A percentile compares a stretch with the other conserved stretches of the same genome.
Evolutionary conservation across 1,140 invertebrate species (phyloP).

Genomic region (Rhysida immarginata): DNA sequence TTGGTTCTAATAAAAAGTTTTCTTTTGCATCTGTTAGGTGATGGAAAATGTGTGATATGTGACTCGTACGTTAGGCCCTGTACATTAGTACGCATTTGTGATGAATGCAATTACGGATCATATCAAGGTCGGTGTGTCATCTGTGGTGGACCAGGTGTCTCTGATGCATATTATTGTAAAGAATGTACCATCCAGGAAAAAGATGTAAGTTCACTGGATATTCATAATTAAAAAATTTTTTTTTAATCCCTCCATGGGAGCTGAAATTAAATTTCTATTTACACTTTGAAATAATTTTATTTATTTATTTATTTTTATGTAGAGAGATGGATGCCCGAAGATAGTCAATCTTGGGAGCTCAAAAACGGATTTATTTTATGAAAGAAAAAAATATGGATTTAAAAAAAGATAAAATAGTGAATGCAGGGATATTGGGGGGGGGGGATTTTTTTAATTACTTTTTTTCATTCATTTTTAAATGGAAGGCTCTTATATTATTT

Average conservation of each 20-base stretch:
- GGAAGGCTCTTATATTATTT: too few relatives aligned
- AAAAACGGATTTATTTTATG: constrained; percentile 98
- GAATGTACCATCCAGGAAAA: constrained; percentile 99
- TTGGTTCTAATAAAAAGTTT: too few relatives aligned
- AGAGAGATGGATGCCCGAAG: constrained; percentile 95
- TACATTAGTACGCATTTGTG: constrained; percentile 94
- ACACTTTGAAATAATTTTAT: too few relatives aligned
- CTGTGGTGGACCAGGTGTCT: constrained; percentile 96
- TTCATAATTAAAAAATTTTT: background rate
- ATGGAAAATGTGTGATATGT: constrained; percentile 99
- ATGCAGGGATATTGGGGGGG: too few relatives aligned
- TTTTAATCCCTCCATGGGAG: too few relatives aligned
- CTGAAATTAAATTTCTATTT: too few relatives aligned
- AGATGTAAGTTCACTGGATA: constrained; percentile 53
- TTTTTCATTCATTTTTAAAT: too few relatives aligned
- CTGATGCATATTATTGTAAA: constrained; percentile 99
- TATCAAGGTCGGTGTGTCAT: constrained; percentile 98
- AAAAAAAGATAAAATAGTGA: constrained; percentile 58
- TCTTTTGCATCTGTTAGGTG: too few relatives aligned
- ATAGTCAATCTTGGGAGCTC: constrained; percentile 99
- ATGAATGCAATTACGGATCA: constrained; percentile 99
- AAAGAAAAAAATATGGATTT: constrained; percentile 99
- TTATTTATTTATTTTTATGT: background rate
- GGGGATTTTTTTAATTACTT: too few relatives aligned
- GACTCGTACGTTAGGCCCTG: constrained; percentile 98